phyloP scores from a whole-genome alignment of 2,113 vertebrate species.

The Tretioscincus oriximinensis region DNA sequence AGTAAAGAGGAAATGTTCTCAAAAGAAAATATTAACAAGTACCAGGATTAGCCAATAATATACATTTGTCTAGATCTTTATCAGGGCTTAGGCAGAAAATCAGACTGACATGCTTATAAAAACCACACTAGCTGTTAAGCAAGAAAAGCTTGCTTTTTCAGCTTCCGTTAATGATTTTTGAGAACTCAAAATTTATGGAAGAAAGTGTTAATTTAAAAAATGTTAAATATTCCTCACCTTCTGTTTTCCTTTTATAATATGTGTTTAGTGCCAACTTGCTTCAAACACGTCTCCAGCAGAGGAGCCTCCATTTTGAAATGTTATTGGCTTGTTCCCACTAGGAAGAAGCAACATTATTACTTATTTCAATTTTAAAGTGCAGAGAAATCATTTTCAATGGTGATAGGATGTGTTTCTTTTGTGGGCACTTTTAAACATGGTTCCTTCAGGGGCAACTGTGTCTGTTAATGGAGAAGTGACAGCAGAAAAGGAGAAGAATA shows the following conservation, averaged over 20 bases:
- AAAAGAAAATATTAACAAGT: neutral
- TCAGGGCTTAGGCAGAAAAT: neutral
- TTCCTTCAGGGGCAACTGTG: too few relatives aligned
- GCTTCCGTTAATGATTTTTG: neutral
- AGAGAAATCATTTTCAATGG: too few relatives aligned
- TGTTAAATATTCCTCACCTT: neutral
- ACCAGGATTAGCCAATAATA: neutral
- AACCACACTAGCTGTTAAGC: neutral
- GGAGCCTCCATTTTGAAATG: too few relatives aligned
- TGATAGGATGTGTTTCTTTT: too few relatives aligned
- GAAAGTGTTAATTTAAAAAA: neutral
- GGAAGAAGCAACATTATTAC: too few relatives aligned
- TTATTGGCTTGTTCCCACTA: too few relatives aligned
- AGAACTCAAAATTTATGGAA: neutral
- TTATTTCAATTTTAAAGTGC: too few relatives aligned
- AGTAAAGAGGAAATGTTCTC: neutral
- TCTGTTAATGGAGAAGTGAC: too few relatives aligned
- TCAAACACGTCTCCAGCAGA: neutral
- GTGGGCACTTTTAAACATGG: too few relatives aligned
- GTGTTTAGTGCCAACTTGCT: neutral
- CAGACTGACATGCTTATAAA: neutral
- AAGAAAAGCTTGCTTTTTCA: neutral
- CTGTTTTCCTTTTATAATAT: neutral
- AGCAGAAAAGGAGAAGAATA: too few relatives aligned
- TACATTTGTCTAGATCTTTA: neutral